Base-by-base conservation (phyloP, 2,113 vertebrate genomes). In the Tamias sibiricus region DNA sequence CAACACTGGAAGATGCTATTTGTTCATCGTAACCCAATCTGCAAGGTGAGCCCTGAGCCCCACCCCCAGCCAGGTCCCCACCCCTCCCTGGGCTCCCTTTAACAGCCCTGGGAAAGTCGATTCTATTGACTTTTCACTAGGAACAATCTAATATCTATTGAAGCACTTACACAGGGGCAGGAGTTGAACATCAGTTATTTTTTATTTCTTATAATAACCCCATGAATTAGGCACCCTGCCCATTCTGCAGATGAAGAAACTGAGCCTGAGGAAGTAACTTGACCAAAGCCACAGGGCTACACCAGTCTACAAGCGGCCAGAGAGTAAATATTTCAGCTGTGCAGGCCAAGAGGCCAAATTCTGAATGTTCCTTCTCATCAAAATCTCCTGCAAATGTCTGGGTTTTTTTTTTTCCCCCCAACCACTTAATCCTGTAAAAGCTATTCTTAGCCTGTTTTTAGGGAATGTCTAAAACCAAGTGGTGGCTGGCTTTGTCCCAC, bases 231-330 rank as follows among this genome's bases (percentile, higher is more conserved):
- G 57, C 1, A 19, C 26, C 28, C 32, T 5, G 30, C 72, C n/a
- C 76, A 40, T 69, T 93, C 64, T 96, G 66, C 12, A 92, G 64
- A 90, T 4, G 9, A 87, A 68, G 13, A 52, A 87, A 71, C 16
- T 20, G 57, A 71, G 30, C 49, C 16, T 16, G 3, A 84, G 59
- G 77, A 91, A 88, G 64, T 44, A 72, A 87, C 22, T 3, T 35
- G 20, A 37, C 19, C 81, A 47, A 3, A 5, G 20, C n/a, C 83
- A n/a, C 74, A 76, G 1, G 54, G 32, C 4, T 35, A 54, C 17
- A 37, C 35, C 13, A 19, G 57, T 17, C n/a, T 32, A 47, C 16
- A 26, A 66, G 14, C 2, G 6, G 44, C 42, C 44, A 86, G 47
- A 62, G 0, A 10, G 14, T 28, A 81, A 62, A 49, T 37, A 71